These are phyloP conservation scores for Diacarnus erythraeanus DNA, from an alignment of 37 sponge, comb jelly and placozoan species.

Conservation along the genomic window DNA sequence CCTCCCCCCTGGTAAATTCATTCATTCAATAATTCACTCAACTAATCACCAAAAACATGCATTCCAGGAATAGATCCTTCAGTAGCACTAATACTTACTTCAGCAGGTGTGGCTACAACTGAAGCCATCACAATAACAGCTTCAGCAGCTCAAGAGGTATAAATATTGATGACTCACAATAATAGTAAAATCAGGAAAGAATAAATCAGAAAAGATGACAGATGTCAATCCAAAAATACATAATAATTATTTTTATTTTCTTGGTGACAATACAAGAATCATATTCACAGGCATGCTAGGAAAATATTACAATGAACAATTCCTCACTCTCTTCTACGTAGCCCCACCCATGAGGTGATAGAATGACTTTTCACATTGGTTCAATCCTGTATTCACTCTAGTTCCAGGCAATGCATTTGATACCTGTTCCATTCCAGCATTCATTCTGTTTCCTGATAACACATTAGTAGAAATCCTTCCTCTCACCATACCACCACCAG, in stretches of 20 bases:
- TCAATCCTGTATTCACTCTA: neutral
- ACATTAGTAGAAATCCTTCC: neutral
- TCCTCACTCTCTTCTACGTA: too few relatives aligned
- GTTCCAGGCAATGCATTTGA: too few relatives aligned
- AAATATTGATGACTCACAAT: too few relatives aligned
- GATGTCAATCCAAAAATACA: neutral
- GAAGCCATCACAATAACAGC: neutral
- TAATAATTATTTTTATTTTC: neutral
- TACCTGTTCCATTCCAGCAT: too few relatives aligned
- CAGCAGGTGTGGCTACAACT: neutral
- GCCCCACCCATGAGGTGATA: neutral
- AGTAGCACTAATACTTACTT: too few relatives aligned
- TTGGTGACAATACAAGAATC: neutral
- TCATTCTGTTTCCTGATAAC: neutral
- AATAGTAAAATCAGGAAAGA: neutral
- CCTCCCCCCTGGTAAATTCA: too few relatives aligned
- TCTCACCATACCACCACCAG: neutral
- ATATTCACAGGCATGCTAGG: too few relatives aligned
- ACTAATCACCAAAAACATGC: too few relatives aligned
- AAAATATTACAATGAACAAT: too few relatives aligned
- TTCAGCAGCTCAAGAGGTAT: too few relatives aligned
- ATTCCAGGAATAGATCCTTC: too few relatives aligned
- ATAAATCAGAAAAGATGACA: neutral
- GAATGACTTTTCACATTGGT: neutral
- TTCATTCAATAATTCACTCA: too few relatives aligned